phyloP scores from a whole-genome alignment of 2,113 vertebrate species.

The Melanotaenia duboulayi region DNA sequence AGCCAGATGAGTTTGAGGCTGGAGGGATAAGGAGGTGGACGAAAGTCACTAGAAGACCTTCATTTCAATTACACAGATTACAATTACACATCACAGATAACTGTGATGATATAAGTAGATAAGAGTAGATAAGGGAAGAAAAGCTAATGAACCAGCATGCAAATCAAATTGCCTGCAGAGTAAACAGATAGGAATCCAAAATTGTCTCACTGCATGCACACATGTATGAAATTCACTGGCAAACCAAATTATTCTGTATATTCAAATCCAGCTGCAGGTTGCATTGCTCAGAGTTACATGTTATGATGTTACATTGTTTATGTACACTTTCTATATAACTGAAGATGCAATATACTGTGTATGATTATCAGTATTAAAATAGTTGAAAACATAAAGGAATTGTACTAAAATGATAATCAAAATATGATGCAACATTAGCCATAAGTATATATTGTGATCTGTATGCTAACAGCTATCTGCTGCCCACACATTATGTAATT shows the following conservation, averaged over 20 bases:
- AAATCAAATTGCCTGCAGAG: neutral
- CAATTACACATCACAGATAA: no score
- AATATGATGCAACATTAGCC: no score
- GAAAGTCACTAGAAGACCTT: conserved; percentile 17
- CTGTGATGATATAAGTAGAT: conserved; percentile 7
- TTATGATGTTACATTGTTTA: conserved; percentile 3
- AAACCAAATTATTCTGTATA: neutral
- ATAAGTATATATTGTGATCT: no score
- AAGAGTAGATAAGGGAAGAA: conserved; percentile 4
- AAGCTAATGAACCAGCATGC: conserved; percentile 5
- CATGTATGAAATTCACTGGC: neutral
- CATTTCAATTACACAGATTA: conserved; percentile 12
- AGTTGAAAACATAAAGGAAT: no score
- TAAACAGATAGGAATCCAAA: conserved; percentile 9
- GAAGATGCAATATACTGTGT: no score
- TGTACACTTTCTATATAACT: neutral
- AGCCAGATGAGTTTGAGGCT: conserved; percentile 29
- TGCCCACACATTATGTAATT: no score
- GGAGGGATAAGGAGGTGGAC: conserved; percentile 19
- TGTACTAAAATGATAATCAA: no score
- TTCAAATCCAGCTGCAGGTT: neutral
- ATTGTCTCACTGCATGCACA: neutral
- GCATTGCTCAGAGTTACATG: neutral
- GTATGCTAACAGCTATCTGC: no score
- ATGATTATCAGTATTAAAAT: no score